Evolutionary conservation across 2,113 vertebrate species (phyloP).

Genomic region (Gulo gulo): DNA sequence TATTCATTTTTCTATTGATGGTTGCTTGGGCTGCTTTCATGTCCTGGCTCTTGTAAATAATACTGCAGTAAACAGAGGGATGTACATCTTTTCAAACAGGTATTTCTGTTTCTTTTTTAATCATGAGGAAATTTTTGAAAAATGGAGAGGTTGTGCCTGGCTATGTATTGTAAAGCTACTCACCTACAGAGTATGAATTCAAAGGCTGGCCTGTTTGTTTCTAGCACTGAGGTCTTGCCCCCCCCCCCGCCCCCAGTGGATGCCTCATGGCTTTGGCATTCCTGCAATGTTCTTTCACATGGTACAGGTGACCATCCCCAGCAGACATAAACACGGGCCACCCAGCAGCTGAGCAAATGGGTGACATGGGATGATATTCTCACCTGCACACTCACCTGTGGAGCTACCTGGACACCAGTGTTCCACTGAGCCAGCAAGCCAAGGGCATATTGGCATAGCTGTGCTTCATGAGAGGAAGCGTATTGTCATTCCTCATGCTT

Average conservation of each 20-base stretch:
- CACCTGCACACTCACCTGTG: slow-evolving; percentile 78
- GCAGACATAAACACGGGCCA: slow-evolving; percentile 62
- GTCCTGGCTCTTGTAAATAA: background rate
- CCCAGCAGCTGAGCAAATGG: slow-evolving; percentile 70
- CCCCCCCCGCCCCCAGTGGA: background rate
- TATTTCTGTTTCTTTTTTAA: background rate
- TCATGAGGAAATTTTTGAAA: background rate
- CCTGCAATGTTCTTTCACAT: background rate
- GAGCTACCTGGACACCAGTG: slow-evolving; percentile 71
- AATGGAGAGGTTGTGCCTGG: background rate
- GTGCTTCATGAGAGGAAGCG: slow-evolving; percentile 71
- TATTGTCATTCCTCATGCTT: slow-evolving; percentile 76
- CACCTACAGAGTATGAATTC: background rate
- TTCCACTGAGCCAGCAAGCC: slow-evolving; percentile 72
- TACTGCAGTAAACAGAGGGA: background rate
- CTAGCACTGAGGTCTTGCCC: background rate
- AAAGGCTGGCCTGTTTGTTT: background rate
- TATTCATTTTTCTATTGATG: background rate
- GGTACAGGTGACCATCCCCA: slow-evolving; percentile 59
- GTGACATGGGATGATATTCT: slow-evolving; percentile 72
- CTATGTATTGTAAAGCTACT: background rate
- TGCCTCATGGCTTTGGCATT: background rate
- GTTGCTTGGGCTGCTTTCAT: background rate
- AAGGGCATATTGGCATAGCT: slow-evolving; percentile 64
- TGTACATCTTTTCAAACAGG: background rate